Conservation (phyloP, 2,113 vertebrate species). For the Oenanthe oenanthe region DNA sequence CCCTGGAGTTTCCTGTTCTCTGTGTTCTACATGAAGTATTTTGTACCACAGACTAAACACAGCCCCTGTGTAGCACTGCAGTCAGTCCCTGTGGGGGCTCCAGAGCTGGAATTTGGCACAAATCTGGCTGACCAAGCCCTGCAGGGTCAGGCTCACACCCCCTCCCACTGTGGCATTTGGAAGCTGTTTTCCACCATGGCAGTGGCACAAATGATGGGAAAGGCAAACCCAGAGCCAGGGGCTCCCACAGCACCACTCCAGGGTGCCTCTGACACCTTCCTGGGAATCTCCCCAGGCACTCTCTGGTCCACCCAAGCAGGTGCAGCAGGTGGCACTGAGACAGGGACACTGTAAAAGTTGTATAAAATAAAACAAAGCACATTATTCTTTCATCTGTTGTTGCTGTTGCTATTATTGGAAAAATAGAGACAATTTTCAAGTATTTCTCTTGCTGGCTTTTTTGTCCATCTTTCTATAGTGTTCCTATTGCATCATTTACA, state of each 20-base stretch:
- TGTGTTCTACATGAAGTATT: fast-evolving
- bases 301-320: fast-evolving
- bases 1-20: fast-evolving
- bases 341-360: background rate
- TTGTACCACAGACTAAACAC: fast-evolving
- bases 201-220: background rate
- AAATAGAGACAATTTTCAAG: background rate
- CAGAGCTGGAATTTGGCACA: background rate
- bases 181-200: background rate
- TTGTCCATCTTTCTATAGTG: background rate
- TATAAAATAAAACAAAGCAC: background rate
- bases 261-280: fast-evolving
- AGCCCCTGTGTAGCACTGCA: fast-evolving
- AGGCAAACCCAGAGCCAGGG: background rate
- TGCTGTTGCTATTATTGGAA: background rate
- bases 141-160: fast-evolving
- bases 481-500: conserved; percentile 39
- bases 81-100: background rate
- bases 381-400: background rate
- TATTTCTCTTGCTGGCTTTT: background rate
- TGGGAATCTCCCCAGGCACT: fast-evolving
- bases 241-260: background rate
- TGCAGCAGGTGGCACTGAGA: background rate
- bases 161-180: background rate
- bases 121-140: background rate